Conservation (phyloP, 2,797 vertebrate genomes). For the Hoplostethus mediterraneus region DNA sequence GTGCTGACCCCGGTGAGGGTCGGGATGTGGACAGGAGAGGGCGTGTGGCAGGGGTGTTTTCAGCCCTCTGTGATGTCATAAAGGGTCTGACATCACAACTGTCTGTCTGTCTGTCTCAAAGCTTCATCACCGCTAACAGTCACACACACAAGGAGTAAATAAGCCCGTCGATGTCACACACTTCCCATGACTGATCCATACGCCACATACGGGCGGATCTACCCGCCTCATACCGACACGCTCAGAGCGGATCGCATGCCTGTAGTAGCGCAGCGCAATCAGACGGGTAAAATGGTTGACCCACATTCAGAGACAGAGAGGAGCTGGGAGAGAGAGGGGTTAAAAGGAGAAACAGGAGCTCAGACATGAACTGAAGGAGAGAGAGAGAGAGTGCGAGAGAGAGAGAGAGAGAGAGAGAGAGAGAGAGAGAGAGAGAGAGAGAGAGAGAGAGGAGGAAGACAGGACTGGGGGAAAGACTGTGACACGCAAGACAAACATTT, state of each 20-base stretch:
- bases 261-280: conserved; percentile 19
- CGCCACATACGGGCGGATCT: conserved; percentile 13
- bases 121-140: background rate
- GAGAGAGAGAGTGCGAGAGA: too few relatives aligned
- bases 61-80: background rate
- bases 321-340: conserved; percentile 5
- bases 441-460: conserved; percentile 28
- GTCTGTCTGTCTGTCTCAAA: background rate
- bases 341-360: too few relatives aligned
- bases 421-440: background rate
- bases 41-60: background rate
- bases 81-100: too few relatives aligned
- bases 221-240: conserved; percentile 6
- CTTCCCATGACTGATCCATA: conserved; percentile 24
- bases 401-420: conserved; percentile 12
- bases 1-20: conserved; percentile 20
- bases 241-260: conserved; percentile 37
- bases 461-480: conserved; percentile 17
- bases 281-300: conserved; percentile 42
- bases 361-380: background rate
- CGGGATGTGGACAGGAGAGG: conserved; percentile 31
- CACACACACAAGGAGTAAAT: conserved; percentile 1
- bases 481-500: conserved; percentile 59
- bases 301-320: conserved; percentile 25
- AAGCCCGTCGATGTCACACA: conserved; percentile 13